A percentile compares a stretch with the other conserved stretches of the same genome.
phyloP scores from a whole-genome alignment of 2,797 vertebrate species.

The Lycodopsis pacificus region DNA sequence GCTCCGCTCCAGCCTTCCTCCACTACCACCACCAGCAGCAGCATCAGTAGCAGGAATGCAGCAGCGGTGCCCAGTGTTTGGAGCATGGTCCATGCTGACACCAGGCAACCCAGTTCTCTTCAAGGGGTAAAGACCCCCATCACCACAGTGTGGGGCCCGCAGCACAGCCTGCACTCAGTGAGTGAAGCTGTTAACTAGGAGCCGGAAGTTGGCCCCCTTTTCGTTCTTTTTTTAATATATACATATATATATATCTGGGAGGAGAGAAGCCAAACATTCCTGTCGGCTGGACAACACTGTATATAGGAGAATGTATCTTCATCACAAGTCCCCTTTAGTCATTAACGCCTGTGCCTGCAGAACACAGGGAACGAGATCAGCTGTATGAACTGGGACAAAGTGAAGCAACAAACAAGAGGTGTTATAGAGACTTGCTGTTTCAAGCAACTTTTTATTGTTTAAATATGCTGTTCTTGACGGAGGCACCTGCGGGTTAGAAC shows the following conservation, averaged over 20 bases:
- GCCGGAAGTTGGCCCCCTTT: conserved; percentile 6
- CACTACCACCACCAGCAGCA: background rate
- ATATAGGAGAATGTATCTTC: conserved; percentile 69
- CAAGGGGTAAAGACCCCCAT: conserved; percentile 73
- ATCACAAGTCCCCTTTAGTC: conserved; percentile 27
- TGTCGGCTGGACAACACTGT: conserved; percentile 48
- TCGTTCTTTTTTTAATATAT: background rate
- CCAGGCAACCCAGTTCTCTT: conserved; percentile 65
- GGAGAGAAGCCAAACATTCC: conserved; percentile 24
- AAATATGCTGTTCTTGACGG: conserved; percentile 21
- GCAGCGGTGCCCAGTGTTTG: conserved; percentile 74
- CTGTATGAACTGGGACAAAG: conserved; percentile 25
- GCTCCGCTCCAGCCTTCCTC: conserved; percentile 46
- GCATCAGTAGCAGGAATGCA: conserved; percentile 45
- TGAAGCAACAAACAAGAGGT: conserved; percentile 7
- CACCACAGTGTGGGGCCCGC: conserved; percentile 76
- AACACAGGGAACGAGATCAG: conserved; percentile 15
- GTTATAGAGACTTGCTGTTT: conserved; percentile 48
- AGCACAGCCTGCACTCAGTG: conserved; percentile 77
- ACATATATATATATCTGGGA: background rate
- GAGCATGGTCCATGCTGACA: conserved; percentile 78
- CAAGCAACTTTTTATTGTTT: conserved; percentile 56
- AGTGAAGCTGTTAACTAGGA: conserved; percentile 83
- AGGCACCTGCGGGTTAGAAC: conserved; percentile 18
- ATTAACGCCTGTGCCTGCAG: conserved; percentile 38